Evolutionary conservation across 2,888 invertebrate species (phyloP).

Genomic region (Polydrusus cervinus): DNA sequence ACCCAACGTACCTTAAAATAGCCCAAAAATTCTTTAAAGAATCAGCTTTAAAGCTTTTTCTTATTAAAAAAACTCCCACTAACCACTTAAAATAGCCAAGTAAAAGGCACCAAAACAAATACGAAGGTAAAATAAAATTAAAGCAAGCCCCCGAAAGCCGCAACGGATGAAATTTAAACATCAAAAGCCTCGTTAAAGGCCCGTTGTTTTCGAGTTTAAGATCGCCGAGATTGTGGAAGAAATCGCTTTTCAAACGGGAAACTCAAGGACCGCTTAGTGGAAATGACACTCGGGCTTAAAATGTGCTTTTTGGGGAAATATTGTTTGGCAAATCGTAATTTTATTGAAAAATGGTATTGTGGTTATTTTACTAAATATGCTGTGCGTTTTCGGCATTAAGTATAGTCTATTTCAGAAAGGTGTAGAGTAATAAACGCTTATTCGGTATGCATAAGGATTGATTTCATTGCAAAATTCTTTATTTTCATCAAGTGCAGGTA

Average conservation of each 20-base stretch:
- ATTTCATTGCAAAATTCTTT: too few relatives aligned
- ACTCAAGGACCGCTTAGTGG: conserved; percentile 27
- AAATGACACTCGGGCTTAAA: conserved; percentile 33
- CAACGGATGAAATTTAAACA: conserved; percentile 42
- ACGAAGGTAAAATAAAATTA: conserved; percentile 38
- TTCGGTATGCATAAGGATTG: too few relatives aligned
- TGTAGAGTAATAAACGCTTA: too few relatives aligned
- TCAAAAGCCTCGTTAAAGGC: conserved; percentile 44
- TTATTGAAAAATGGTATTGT: conserved; percentile 12
- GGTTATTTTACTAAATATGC: neutral
- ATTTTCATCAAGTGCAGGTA: too few relatives aligned
- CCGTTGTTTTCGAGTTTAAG: conserved; percentile 44
- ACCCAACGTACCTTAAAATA: neutral
- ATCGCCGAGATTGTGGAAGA: conserved; percentile 44
- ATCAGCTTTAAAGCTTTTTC: neutral
- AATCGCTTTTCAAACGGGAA: conserved; percentile 41
- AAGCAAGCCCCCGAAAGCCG: conserved; percentile 30
- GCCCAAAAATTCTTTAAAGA: neutral
- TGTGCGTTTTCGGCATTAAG: too few relatives aligned
- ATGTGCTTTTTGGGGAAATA: conserved; percentile 8
- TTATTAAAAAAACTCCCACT: conserved; percentile 22
- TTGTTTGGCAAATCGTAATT: conserved; percentile 2
- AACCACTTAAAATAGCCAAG: conserved; percentile 26
- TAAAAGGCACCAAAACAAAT: conserved; percentile 30
- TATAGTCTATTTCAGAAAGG: too few relatives aligned